Conservation (phyloP, 30 jellyfish, hydroid and myxozoan species). For the Sanderia malayensis region DNA sequence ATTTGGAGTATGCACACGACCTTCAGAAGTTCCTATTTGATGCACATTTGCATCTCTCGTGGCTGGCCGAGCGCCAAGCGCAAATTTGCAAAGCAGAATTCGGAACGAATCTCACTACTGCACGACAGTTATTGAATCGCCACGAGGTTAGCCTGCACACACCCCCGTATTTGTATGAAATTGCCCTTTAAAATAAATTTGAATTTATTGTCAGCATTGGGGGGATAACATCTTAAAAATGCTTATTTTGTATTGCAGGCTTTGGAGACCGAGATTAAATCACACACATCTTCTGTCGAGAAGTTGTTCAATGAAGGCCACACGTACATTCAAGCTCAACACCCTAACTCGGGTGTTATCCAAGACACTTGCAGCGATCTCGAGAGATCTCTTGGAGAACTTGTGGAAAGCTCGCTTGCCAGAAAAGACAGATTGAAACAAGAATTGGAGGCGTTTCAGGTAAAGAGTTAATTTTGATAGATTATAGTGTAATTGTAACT, state of each 20-base stretch:
- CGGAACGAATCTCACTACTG: slow-evolving; percentile 42
- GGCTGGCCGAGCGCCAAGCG: slow-evolving; percentile 47
- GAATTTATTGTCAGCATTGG: no score
- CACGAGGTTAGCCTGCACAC: no score
- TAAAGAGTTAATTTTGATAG: no score
- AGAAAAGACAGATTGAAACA: slow-evolving; percentile 30
- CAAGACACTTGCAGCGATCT: slow-evolving; percentile 11
- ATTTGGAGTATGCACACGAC: slow-evolving; percentile 21
- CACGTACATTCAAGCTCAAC: slow-evolving; percentile 7
- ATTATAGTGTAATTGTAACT: no score
- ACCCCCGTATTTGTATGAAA: not conserved
- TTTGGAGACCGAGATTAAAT: slow-evolving; percentile 38
- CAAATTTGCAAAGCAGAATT: slow-evolving; percentile 42
- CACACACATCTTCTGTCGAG: slow-evolving; percentile 30
- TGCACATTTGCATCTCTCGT: slow-evolving; percentile 28
- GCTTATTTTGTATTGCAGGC: no score
- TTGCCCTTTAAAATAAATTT: no score
- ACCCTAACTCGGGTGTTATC: not conserved
- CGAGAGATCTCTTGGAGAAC: slow-evolving; percentile 1
- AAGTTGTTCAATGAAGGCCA: slow-evolving; percentile 30
- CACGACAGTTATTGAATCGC: slow-evolving; percentile 39
- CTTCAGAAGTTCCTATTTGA: slow-evolving; percentile 60
- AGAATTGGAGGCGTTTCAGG: slow-evolving; percentile 56
- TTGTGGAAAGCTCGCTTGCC: slow-evolving; percentile 11
- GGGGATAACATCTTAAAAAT: no score